A percentile compares a stretch with the other conserved stretches of the same genome.
phyloP scores from a whole-genome alignment of 2,797 vertebrate genomes.

The Sphenodon punctatus region DNA sequence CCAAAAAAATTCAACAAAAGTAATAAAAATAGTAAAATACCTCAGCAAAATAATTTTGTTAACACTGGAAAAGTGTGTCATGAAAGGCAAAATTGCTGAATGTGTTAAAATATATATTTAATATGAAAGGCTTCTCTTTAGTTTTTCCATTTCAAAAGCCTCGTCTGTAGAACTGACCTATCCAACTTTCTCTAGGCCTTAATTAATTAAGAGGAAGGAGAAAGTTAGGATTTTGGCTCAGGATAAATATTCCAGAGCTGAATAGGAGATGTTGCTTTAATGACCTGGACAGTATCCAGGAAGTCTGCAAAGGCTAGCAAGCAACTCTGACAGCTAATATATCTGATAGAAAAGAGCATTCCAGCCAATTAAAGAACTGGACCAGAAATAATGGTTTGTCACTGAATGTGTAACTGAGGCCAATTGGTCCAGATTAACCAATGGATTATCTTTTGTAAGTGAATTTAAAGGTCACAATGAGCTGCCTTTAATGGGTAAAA shows the following conservation, averaged over 20 bases:
- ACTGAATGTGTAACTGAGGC: constrained; percentile 76
- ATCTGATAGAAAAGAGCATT: constrained; percentile 78
- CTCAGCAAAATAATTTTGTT: constrained; percentile 58
- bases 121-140: constrained; percentile 51
- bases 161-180: constrained; percentile 60
- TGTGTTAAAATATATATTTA: constrained; percentile 60
- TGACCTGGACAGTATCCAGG: constrained; percentile 80
- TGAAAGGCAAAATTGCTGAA: constrained; percentile 64
- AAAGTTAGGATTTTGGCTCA: constrained; percentile 67
- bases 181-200: constrained; percentile 70
- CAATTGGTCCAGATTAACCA: constrained; percentile 81
- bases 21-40: constrained; percentile 31
- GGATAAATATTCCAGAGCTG: constrained; percentile 75
- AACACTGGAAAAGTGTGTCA: constrained; percentile 59
- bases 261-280: constrained; percentile 78
- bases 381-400: constrained; percentile 81
- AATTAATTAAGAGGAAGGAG: constrained; percentile 75
- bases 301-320: constrained; percentile 76
- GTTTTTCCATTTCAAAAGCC: constrained; percentile 39
- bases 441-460: constrained; percentile 77
- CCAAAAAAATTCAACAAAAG: constrained; percentile 45
- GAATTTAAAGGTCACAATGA: constrained; percentile 79
- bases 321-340: constrained; percentile 79
- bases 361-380: constrained; percentile 80
- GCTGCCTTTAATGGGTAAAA: constrained; percentile 67